A percentile compares a stretch with the other conserved stretches of the same genome.
Evolutionary conservation across 2,797 vertebrate genomes (phyloP).

Genomic region (Manis pentadactyla): DNA sequence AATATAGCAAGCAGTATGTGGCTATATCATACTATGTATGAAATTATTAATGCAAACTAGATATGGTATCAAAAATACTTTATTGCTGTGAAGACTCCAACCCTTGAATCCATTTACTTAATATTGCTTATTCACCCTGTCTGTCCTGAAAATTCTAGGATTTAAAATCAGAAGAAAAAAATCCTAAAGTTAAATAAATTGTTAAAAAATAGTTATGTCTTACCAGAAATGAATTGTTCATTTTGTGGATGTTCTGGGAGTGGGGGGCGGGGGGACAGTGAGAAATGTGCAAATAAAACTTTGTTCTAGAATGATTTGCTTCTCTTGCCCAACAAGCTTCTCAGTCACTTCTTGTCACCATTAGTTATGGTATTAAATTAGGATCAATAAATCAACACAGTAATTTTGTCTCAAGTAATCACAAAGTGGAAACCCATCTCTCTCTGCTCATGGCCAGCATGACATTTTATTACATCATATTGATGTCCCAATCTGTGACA

Average conservation of each 20-base stretch:
- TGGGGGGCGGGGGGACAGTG: neutral
- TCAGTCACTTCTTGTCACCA: neutral
- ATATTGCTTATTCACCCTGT: neutral
- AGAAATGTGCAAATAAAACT: neutral
- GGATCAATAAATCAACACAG: neutral
- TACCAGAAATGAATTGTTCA: neutral
- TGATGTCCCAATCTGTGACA: neutral
- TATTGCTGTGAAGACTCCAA: neutral
- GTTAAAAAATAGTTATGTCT: neutral
- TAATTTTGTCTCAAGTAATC: slow-evolving; percentile 48
- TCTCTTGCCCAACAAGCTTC: neutral
- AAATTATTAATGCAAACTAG: neutral
- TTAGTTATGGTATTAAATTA: neutral
- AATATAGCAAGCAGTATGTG: neutral
- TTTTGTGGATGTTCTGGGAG: neutral
- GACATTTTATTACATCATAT: neutral
- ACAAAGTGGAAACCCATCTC: neutral
- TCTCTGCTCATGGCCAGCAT: neutral
- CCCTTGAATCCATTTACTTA: slow-evolving; percentile 16
- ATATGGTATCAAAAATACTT: neutral
- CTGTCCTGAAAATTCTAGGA: neutral
- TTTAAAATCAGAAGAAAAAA: slow-evolving; percentile 3
- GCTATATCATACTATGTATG: neutral
- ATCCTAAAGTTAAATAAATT: neutral
- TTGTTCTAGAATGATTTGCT: neutral